Evolutionary conservation across 2,888 invertebrate genomes (phyloP), one percentile per base, ranked within the genome.

Genomic region (Sinelater perroti): DNA sequence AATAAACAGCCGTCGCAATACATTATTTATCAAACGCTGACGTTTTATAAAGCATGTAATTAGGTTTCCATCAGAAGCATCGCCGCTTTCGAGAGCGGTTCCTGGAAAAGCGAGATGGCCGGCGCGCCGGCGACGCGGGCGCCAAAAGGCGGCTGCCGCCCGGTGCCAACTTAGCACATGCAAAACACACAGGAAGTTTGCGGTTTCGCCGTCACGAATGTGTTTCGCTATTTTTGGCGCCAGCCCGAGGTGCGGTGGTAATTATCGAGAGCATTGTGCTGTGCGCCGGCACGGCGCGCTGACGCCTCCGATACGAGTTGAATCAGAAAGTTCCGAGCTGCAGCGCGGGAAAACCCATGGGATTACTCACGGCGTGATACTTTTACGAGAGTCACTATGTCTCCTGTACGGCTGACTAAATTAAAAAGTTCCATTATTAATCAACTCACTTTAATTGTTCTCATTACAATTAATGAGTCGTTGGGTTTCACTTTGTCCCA

Each of bases 101-200:
- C 67, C 53, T 14, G 45, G 67, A 68, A 66, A 56, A 60, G 40
- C 51, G 36, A 57, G 62, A 63, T 60, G 58, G 61, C 44, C 56
- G 57, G 59, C 59, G 61, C 59, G 60, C 61, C 61, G 53, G 61
- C 61, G 61, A 46, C 52, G 57, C 60, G 60, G 62, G 64, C 62
- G 64, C 57, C 64, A 26, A 56, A 52, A 63, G 61, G 62, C 60
- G 50, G 60, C 56, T 57, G 42, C 44, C 52, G 47, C 51, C 47
- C 52, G 57, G 62, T 62, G 56, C 61, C 63, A 60, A 64, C 57
- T 65, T 64, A 65, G 62, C 67, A 67, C 66, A 66, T 67, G 68
- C 64, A 65, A 68, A 68, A 64, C 61, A 64, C 63, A 67, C 64
- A 69, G 70, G 70, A 70, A 70, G 70, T 70, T 70, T 69, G 68